Evolutionary conservation across 2,113 vertebrate species (phyloP).

Genomic region (Clarias magur): DNA sequence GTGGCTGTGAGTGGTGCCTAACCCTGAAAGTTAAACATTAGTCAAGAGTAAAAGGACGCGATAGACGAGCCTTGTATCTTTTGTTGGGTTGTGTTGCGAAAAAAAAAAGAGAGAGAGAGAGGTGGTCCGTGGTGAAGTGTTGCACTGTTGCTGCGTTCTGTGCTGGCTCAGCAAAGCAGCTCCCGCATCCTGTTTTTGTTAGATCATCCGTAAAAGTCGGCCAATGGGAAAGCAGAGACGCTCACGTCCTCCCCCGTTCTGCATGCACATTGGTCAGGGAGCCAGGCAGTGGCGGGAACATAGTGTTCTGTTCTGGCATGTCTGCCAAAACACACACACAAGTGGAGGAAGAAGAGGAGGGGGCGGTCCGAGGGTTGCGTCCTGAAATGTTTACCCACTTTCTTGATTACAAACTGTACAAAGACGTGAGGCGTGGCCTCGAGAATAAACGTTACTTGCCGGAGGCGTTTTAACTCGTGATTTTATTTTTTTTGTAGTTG

Average conservation of each 20-base stretch:
- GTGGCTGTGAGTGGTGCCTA: not conserved
- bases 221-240: conserved; percentile 61
- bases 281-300: conserved; percentile 67
- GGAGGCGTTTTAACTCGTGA: not conserved
- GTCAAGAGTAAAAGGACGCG: not conserved
- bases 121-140: not conserved
- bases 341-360: conserved; percentile 55
- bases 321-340: conserved; percentile 72
- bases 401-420: not conserved
- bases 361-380: conserved; percentile 61
- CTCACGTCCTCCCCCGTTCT: conserved; percentile 59
- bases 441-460: conserved; percentile 43
- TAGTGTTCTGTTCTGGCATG: conserved; percentile 72
- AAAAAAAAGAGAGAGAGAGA: not conserved
- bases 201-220: conserved; percentile 36
- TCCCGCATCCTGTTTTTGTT: conserved; percentile 63
- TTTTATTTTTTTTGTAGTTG: not conserved
- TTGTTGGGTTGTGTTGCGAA: not conserved
- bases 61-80: not conserved
- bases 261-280: conserved; percentile 56
- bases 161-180: conserved; percentile 49
- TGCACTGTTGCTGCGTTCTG: conserved; percentile 32
- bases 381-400: conserved; percentile 63
- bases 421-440: conserved; percentile 37
- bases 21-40: conserved; percentile 12